Evolutionary conservation across 2,113 vertebrate species (phyloP).

Genomic region (Micronycteris hirsuta): DNA sequence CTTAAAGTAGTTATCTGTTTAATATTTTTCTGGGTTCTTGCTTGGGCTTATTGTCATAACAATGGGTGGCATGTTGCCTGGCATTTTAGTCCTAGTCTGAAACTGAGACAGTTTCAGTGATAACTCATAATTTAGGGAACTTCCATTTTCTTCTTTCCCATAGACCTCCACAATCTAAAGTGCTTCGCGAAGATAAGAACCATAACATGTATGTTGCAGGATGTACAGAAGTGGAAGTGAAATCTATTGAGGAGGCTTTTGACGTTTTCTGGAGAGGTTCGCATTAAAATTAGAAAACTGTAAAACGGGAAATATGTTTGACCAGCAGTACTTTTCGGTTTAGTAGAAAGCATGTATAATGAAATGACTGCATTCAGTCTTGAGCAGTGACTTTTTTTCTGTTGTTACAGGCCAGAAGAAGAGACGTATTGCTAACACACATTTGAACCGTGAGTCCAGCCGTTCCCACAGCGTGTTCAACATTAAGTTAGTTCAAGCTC

Average conservation of each 20-base stretch:
- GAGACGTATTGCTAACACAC: conserved; percentile 89
- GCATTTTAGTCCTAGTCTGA: neutral
- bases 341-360: neutral
- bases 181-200: conserved; percentile 94
- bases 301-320: neutral
- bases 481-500: conserved; percentile 93
- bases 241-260: conserved; percentile 94
- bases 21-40: neutral
- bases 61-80: neutral
- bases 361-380: neutral
- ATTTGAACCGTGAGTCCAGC: conserved; percentile 94
- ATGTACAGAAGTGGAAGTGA: conserved; percentile 96
- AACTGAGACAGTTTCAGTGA: neutral
- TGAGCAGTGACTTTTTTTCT: neutral
- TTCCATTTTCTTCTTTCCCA: neutral
- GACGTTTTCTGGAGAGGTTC: conserved; percentile 97
- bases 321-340: neutral
- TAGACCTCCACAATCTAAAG: conserved; percentile 94
- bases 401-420: conserved; percentile 82
- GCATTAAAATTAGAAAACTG: conserved; percentile 13
- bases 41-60: neutral
- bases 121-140: neutral
- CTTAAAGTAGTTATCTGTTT: neutral
- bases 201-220: conserved; percentile 98
- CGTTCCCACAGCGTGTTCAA: conserved; percentile 96